Percentiles rank a stretch among this genome's conserved stretches.
Evolutionary conservation across 2,113 vertebrate species (phyloP).

Genomic region (Halcyon senegalensis): DNA sequence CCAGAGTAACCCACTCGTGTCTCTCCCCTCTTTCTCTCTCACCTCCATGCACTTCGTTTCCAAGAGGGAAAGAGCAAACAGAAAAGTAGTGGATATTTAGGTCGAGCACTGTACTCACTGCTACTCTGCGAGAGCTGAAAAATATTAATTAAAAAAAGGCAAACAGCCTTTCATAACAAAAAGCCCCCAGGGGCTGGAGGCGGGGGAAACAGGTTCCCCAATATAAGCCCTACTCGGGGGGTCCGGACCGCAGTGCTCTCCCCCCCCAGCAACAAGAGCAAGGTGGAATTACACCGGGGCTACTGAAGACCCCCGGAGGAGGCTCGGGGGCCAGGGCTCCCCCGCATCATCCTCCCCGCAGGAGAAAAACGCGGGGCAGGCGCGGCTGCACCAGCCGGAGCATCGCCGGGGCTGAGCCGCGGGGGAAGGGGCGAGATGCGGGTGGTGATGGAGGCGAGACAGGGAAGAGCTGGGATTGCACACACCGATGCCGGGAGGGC

Average conservation of each 20-base stretch:
- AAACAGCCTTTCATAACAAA: not conserved
- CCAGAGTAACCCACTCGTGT: not conserved
- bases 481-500: not conserved
- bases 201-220: not conserved
- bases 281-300: not conserved
- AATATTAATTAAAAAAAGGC: not conserved
- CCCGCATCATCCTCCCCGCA: not conserved
- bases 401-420: not conserved
- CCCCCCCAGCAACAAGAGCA: not conserved
- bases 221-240: fast-evolving
- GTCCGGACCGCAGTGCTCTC: not conserved
- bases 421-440: not conserved
- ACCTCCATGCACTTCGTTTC: not conserved
- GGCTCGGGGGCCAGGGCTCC: not conserved
- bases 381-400: not conserved
- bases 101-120: not conserved
- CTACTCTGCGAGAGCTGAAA: not conserved
- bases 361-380: not conserved
- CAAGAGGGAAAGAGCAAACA: not conserved
- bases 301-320: fast-evolving
- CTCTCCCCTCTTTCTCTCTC: not conserved
- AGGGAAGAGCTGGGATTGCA: not conserved
- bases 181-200: not conserved
- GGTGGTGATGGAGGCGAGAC: not conserved
- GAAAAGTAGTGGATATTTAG: not conserved